A percentile compares a stretch with the other conserved stretches of the same genome.
Evolutionary conservation across 1,140 invertebrate species (phyloP).

Genomic region (Heliconius hewitsoni): DNA sequence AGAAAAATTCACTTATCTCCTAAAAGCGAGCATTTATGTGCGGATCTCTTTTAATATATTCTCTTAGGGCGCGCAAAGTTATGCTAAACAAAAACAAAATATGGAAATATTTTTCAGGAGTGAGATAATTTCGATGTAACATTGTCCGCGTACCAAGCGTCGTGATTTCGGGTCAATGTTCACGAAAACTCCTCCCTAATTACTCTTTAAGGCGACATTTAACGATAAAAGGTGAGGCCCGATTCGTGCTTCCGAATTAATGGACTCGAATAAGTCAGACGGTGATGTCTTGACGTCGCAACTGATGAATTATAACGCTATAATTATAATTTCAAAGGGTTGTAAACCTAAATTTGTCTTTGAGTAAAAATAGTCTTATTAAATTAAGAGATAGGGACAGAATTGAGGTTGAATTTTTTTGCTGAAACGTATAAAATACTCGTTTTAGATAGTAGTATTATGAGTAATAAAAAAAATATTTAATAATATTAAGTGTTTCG

Average conservation of each 20-base stretch:
- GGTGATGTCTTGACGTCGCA: slow-evolving; percentile 39
- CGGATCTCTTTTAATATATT: slow-evolving; percentile 15
- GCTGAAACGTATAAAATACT: neutral
- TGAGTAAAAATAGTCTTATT: neutral
- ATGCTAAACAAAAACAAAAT: slow-evolving; percentile 17
- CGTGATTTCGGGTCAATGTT: slow-evolving; percentile 25
- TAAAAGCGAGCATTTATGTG: slow-evolving; percentile 9
- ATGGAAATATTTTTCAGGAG: slow-evolving; percentile 17
- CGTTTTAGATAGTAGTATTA: no score
- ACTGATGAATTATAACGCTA: slow-evolving; percentile 43
- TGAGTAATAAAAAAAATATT: no score
- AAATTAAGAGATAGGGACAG: neutral
- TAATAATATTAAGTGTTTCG: no score
- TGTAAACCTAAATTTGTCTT: neutral
- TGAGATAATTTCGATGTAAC: slow-evolving; percentile 20
- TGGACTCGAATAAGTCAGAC: slow-evolving; percentile 56
- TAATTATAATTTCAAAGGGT: slow-evolving; percentile 18
- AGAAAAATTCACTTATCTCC: neutral
- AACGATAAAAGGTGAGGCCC: slow-evolving; percentile 53
- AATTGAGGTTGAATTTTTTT: neutral
- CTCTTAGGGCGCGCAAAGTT: neutral
- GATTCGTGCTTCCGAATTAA: slow-evolving; percentile 60
- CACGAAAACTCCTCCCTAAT: slow-evolving; percentile 45
- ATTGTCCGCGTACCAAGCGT: slow-evolving; percentile 20
- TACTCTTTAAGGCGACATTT: slow-evolving; percentile 52